Base-by-base conservation (phyloP, 2,113 vertebrate species). In the Mastomys coucha region DNA sequence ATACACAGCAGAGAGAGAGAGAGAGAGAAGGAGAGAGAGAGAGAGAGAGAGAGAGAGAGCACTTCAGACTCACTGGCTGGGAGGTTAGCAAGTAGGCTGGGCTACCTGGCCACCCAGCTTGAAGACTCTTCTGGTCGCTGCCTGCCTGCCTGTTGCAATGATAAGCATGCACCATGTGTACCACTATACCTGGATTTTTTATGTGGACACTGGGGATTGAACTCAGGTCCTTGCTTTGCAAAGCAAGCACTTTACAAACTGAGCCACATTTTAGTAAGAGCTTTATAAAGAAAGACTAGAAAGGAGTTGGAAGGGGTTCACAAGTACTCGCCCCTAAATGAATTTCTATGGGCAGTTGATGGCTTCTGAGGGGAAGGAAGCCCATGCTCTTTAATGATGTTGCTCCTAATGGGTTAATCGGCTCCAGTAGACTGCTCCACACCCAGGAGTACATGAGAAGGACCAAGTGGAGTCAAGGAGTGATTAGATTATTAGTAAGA, bases 201-300 rank as follows among this genome's bases (percentile, higher is more conserved):
- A 69, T 7, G 42, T 51, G 10, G 84, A 31, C 10, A 49, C 63
- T 87, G 42, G 63, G 28, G 84, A 69, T 69, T 87, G 63, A 49
- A 24, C 42, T 87, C 31, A 13, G 63, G 5, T 14, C 31, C 42
- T 31, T 36, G 17, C 63, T 67, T 63, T 45, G 28, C 19, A 69
- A 49, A 69, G 42, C 63, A 36, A 69, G 19, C 11, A 24, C 28
- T 51, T 87, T 69, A 36, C 42, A 45, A 69, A 51, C 5, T 87
- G 63, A 67, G 9, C 31, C 31, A 69, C 31, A 1, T 24, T 69
- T 49, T 5, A 82, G 22, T 69, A 14, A 24, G 22, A 16, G 42
- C n/a, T n/a, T n/a, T 2, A 5, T 6, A 20, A 5, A 9, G 0
- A 5, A 5, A 9, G 0, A 5, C 3, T 1, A 0, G 5, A 14